These are phyloP conservation scores for Tretioscincus oriximinensis DNA, from an alignment of 2,113 vertebrate species.

Conservation along the genomic window DNA sequence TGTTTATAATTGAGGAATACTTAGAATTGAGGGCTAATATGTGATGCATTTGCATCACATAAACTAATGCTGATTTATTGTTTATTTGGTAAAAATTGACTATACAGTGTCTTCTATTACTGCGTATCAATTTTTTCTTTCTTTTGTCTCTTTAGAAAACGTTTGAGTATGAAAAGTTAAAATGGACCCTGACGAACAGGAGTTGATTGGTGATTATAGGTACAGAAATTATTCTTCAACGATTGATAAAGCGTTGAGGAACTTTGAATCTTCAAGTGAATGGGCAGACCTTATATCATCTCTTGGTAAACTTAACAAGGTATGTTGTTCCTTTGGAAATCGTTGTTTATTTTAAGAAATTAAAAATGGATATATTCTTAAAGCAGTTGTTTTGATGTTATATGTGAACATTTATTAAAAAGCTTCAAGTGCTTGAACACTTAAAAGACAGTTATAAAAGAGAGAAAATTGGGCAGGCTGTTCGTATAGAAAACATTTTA, in stretches of 20 bases:
- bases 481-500: not conserved
- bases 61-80: not conserved
- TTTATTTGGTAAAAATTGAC: too few relatives aligned
- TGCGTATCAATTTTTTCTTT: slow-evolving; percentile 15
- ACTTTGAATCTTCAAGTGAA: slow-evolving; percentile 96
- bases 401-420: not conserved
- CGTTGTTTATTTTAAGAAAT: not conserved
- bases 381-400: not conserved
- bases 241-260: slow-evolving; percentile 95
- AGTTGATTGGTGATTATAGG: slow-evolving; percentile 90
- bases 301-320: slow-evolving; percentile 98
- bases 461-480: not conserved
- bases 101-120: not conserved
- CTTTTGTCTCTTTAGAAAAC: slow-evolving; percentile 36
- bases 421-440: not conserved
- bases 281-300: slow-evolving; percentile 99
- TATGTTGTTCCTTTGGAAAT: slow-evolving; percentile 52
- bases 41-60: too few relatives aligned
- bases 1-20: not conserved
- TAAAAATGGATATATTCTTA: not conserved
- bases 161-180: slow-evolving; percentile 69
- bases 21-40: too few relatives aligned
- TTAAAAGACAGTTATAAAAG: not conserved
- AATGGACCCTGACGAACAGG: slow-evolving; percentile 95
- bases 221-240: slow-evolving; percentile 90